Conservation (phyloP, 2,113 vertebrate genomes). For the Eidolon helvum region DNA sequence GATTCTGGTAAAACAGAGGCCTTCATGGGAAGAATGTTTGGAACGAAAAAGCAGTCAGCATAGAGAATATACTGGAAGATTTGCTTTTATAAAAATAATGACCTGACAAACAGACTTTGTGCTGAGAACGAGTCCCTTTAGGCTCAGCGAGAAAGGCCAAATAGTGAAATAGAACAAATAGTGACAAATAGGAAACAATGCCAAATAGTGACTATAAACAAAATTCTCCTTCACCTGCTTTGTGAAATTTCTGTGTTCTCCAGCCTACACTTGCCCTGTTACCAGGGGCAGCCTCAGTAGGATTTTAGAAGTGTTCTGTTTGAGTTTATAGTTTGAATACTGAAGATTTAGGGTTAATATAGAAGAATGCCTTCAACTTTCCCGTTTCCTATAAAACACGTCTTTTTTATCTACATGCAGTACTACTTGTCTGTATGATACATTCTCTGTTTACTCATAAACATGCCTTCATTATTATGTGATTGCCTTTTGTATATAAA, state of each 20-base stretch:
- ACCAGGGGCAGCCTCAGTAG: not conserved
- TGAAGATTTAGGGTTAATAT: not conserved
- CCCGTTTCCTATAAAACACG: not conserved
- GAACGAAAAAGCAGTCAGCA: not conserved
- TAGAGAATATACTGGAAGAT: not conserved
- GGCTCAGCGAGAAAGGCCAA: not conserved
- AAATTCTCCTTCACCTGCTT: not conserved
- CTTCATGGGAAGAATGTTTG: constrained; percentile 3
- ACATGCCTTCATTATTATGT: not conserved
- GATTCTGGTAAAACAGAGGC: not conserved
- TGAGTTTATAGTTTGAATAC: not conserved
- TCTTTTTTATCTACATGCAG: not conserved
- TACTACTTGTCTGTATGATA: not conserved
- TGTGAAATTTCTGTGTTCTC: not conserved
- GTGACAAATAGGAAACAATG: not conserved
- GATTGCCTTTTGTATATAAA: not conserved
- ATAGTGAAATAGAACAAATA: not conserved
- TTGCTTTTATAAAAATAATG: not conserved
- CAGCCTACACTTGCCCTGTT: not conserved
- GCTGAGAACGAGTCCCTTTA: not conserved
- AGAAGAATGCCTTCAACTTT: not conserved
- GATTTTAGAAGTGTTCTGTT: not conserved
- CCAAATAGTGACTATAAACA: not conserved
- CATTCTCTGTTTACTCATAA: not conserved
- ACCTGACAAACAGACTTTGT: not conserved